phyloP scores from a whole-genome alignment of 2,888 invertebrate genomes.

The Philaethria dido region DNA sequence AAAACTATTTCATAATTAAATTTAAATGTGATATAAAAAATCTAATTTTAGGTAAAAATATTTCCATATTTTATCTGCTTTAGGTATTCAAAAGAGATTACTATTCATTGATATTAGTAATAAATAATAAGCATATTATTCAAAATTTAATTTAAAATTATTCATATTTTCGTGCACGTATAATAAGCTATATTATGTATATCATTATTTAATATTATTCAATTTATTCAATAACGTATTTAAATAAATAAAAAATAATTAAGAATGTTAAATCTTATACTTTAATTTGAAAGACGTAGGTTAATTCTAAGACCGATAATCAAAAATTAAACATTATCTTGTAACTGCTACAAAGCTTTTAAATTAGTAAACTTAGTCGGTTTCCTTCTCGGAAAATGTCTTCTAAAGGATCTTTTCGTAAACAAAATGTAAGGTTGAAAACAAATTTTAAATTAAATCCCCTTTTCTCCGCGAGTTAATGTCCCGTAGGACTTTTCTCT shows the following conservation, averaged over 20 bases:
- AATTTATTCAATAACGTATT: background rate
- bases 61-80: too few relatives aligned
- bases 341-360: slow-evolving; percentile 37
- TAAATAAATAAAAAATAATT: background rate
- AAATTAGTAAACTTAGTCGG: slow-evolving; percentile 41
- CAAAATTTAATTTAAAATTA: too few relatives aligned
- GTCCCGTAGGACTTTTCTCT: slow-evolving; percentile 73
- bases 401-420: slow-evolving; percentile 49
- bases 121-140: too few relatives aligned
- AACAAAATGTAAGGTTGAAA: slow-evolving; percentile 64
- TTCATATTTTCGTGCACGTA: too few relatives aligned
- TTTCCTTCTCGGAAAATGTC: slow-evolving; percentile 37
- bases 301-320: slow-evolving; percentile 13
- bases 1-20: too few relatives aligned
- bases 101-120: too few relatives aligned
- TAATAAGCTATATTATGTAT: too few relatives aligned
- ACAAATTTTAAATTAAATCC: slow-evolving; percentile 74
- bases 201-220: background rate
- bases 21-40: too few relatives aligned
- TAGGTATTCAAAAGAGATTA: too few relatives aligned
- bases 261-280: background rate
- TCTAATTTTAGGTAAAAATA: too few relatives aligned
- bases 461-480: slow-evolving; percentile 71
- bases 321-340: slow-evolving; percentile 29
- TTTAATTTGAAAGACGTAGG: background rate